Conservation (phyloP, 1,140 invertebrate species). For the Solenopsis fugax region DNA sequence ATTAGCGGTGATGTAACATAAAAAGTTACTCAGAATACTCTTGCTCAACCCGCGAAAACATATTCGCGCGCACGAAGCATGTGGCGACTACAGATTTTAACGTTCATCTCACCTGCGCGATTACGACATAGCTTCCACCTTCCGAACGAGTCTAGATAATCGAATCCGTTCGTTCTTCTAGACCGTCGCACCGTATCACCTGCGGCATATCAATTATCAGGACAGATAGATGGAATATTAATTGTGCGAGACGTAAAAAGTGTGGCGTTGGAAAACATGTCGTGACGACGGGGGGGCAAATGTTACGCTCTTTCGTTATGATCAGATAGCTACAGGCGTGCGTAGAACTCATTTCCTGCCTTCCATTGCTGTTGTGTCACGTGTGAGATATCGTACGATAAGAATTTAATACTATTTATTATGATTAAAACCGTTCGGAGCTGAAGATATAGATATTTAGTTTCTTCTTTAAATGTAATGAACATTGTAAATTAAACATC, state of each 20-base stretch:
- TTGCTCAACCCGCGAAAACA: not conserved
- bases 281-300: slow-evolving; percentile 57
- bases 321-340: slow-evolving; percentile 59
- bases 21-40: not conserved
- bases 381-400: slow-evolving; percentile 32
- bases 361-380: not conserved
- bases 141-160: slow-evolving; percentile 68
- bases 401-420: slow-evolving; percentile 46
- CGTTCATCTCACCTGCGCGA: not conserved
- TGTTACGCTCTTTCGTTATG: slow-evolving; percentile 39
- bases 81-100: not conserved
- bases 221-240: slow-evolving; percentile 80
- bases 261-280: slow-evolving; percentile 43
- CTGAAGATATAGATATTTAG: not conserved
- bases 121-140: slow-evolving; percentile 34
- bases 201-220: slow-evolving; percentile 64
- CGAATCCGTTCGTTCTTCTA: slow-evolving; percentile 73
- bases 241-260: slow-evolving; percentile 72
- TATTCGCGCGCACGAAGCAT: not conserved
- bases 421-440: not conserved
- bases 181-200: slow-evolving; percentile 72
- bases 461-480: not conserved
- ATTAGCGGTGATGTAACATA: not conserved
- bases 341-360: slow-evolving; percentile 43
- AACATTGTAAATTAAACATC: not conserved